A percentile compares a stretch with the other conserved stretches of the same genome.
phyloP scores from a whole-genome alignment of 1,140 invertebrate species.

The Propsilocerus akamusi region DNA sequence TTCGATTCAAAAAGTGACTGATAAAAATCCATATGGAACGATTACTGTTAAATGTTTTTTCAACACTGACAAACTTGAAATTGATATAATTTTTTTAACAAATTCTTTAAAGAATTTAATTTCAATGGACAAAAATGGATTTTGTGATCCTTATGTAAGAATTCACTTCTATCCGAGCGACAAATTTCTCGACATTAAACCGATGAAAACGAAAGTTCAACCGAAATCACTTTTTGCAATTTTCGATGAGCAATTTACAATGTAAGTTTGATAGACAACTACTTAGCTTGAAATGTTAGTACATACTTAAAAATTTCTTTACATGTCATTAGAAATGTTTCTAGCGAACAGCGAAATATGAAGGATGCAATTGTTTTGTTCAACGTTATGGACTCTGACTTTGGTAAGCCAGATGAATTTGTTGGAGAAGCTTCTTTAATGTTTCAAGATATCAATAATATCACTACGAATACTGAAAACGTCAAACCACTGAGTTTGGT shows the following conservation, averaged over 20 bases:
- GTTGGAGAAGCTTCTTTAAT: conserved; percentile 81
- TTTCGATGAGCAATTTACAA: conserved; percentile 83
- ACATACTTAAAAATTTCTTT: background rate
- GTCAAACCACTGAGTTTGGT: conserved; percentile 61
- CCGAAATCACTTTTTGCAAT: conserved; percentile 85
- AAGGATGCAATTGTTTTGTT: conserved; percentile 66
- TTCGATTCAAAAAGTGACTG: conserved; percentile 39
- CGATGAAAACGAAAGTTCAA: conserved; percentile 73
- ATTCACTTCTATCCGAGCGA: conserved; percentile 69
- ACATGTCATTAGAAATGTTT: conserved; percentile 40
- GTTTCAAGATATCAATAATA: conserved; percentile 48
- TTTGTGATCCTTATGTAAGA: conserved; percentile 82
- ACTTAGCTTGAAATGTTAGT: conserved; percentile 5
- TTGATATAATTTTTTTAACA: conserved; percentile 76
- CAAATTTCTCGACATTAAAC: conserved; percentile 48
- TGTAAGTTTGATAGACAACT: no score
- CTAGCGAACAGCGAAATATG: conserved; percentile 45
- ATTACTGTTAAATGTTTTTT: conserved; percentile 50
- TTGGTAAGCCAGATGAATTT: conserved; percentile 77
- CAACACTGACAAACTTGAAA: conserved; percentile 32
- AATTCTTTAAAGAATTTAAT: conserved; percentile 76
- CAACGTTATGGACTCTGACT: conserved; percentile 87
- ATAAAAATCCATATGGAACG: conserved; percentile 39
- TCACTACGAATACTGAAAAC: conserved; percentile 33
- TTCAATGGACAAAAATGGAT: conserved; percentile 75